phyloP scores from a whole-genome alignment of 2,797 vertebrate genomes.

The Coendou prehensilis region DNA sequence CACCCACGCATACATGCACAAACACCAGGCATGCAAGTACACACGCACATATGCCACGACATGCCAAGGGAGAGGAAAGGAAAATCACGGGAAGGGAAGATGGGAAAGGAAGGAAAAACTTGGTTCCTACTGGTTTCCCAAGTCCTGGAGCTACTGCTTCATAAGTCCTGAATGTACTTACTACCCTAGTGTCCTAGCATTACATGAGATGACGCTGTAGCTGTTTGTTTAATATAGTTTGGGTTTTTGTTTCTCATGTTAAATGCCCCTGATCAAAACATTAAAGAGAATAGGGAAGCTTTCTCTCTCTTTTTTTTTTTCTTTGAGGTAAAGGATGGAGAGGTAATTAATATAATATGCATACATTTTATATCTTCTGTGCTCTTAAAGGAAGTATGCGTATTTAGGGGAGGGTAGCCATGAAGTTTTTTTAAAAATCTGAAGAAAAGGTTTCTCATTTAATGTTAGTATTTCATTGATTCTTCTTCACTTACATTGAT shows the following conservation, averaged over 20 bases:
- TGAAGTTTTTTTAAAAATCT: background rate
- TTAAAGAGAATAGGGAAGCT: background rate
- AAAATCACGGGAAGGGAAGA: background rate
- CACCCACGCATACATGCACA: background rate
- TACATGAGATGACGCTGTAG: too few relatives aligned
- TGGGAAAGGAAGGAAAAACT: background rate
- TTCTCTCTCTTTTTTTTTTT: conserved; percentile 18
- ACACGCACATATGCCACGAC: too few relatives aligned
- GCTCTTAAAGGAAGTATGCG: background rate
- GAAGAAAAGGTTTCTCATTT: background rate
- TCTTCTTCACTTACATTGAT: too few relatives aligned
- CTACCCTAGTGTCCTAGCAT: background rate
- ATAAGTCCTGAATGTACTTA: background rate
- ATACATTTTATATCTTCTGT: background rate
- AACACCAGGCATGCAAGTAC: background rate
- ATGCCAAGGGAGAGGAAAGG: background rate
- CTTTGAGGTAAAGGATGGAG: background rate
- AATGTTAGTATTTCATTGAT: background rate
- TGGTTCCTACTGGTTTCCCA: background rate
- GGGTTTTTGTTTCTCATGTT: background rate
- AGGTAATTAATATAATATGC: background rate
- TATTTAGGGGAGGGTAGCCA: background rate
- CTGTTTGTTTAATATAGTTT: background rate
- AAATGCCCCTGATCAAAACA: background rate
- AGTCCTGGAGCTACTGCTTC: background rate